Evolutionary conservation across 2,888 invertebrate species (phyloP).

Genomic region (Brachyptera putata): DNA sequence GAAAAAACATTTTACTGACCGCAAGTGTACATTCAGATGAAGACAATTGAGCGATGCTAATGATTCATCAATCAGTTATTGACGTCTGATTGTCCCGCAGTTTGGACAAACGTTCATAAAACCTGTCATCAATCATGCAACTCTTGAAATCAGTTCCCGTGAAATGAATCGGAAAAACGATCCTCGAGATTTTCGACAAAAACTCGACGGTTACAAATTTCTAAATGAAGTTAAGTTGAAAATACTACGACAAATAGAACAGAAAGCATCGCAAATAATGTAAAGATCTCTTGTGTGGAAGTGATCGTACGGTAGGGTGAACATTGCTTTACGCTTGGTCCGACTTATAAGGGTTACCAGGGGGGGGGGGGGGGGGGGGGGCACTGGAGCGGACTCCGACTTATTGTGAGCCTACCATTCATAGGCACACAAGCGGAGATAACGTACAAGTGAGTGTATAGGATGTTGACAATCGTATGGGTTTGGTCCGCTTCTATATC

Average conservation of each 20-base stretch:
- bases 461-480: too few relatives aligned
- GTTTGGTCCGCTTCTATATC: too few relatives aligned
- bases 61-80: too few relatives aligned
- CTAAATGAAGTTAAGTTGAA: slow-evolving; percentile 15
- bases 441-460: too few relatives aligned
- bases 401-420: too few relatives aligned
- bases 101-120: too few relatives aligned
- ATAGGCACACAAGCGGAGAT: too few relatives aligned
- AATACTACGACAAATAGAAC: slow-evolving; percentile 20
- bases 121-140: too few relatives aligned
- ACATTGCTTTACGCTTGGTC: slow-evolving; percentile 26
- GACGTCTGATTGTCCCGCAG: too few relatives aligned
- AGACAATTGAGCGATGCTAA: too few relatives aligned
- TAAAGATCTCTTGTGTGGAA: slow-evolving; percentile 1
- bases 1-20: too few relatives aligned
- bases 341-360: slow-evolving; percentile 10
- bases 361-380: slow-evolving; percentile 2
- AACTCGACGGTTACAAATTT: slow-evolving; percentile 23
- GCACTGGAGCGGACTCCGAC: not conserved
- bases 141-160: slow-evolving; percentile 10
- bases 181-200: not conserved
- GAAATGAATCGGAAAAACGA: slow-evolving; percentile 15
- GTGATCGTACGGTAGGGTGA: slow-evolving; percentile 18
- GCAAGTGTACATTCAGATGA: too few relatives aligned
- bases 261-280: slow-evolving; percentile 19